Evolutionary conservation across 2,113 vertebrate genomes (phyloP).

Genomic region (Coreoperca whiteheadi): DNA sequence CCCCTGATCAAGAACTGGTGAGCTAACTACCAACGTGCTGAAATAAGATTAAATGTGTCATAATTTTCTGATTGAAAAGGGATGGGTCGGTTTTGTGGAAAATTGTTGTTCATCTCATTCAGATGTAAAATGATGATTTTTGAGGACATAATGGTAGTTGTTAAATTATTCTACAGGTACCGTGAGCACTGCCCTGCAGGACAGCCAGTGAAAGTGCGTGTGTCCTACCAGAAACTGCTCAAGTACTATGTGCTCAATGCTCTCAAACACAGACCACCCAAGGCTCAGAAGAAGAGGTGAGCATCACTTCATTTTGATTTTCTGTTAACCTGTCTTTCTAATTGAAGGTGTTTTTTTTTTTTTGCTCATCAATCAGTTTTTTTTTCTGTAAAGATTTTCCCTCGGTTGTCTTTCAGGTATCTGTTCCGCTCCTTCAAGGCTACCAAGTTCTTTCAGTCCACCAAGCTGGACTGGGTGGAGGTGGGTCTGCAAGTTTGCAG

Average conservation of each 20-base stretch:
- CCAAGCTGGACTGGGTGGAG: slow-evolving; percentile 99
- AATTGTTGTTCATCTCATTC: not conserved
- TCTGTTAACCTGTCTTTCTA: accelerated
- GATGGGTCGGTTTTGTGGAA: not conserved
- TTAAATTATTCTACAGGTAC: slow-evolving; percentile 85
- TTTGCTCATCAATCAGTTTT: not conserved
- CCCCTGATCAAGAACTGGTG: slow-evolving; percentile 99
- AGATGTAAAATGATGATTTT: not conserved
- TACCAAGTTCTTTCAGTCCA: slow-evolving; percentile 99
- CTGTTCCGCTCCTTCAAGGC: slow-evolving; percentile 99
- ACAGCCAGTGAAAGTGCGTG: slow-evolving; percentile 97
- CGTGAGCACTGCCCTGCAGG: slow-evolving; percentile 98
- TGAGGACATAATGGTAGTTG: not conserved
- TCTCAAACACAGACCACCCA: slow-evolving; percentile 97
- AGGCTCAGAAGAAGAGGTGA: slow-evolving; percentile 98
- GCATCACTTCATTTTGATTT: not conserved
- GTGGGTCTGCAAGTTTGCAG: slow-evolving; percentile 98
- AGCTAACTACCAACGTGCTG: slow-evolving; percentile 33
- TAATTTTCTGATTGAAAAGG: not conserved
- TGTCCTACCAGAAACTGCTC: slow-evolving; percentile 98
- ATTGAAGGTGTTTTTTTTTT: not conserved
- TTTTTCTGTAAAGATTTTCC: not conserved
- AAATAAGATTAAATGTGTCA: not conserved
- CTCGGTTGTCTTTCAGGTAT: slow-evolving; percentile 84
- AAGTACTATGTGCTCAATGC: slow-evolving; percentile 99